These are phyloP conservation scores for Naso thynnoides DNA, from an alignment of 2,797 vertebrate genomes.

Conservation along the genomic window DNA sequence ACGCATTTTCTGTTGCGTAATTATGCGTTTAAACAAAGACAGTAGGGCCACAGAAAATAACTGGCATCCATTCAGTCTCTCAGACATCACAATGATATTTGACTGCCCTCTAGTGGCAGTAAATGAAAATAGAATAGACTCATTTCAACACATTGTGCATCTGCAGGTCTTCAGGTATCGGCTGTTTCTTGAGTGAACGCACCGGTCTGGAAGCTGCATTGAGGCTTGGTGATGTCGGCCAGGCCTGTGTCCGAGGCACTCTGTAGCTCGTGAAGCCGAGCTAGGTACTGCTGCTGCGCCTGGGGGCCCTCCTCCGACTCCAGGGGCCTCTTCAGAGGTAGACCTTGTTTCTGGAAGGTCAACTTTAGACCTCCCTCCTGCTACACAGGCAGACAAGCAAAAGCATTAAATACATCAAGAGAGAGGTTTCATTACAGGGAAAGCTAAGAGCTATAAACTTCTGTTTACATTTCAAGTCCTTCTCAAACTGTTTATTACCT, in stretches of 20 bases:
- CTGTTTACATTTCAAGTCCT: background rate
- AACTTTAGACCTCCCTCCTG: conserved; percentile 98
- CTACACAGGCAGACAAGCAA: conserved; percentile 71
- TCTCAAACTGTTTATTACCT: background rate
- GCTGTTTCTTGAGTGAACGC: conserved; percentile 32
- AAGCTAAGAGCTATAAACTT: conserved; percentile 14
- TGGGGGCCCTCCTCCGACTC: conserved; percentile 90
- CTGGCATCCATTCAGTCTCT: too few species aligned
- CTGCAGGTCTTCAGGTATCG: background rate
- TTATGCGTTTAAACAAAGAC: background rate
- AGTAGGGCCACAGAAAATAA: background rate
- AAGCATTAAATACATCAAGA: conserved; percentile 29
- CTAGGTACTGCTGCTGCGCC: conserved; percentile 96
- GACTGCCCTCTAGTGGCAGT: conserved; percentile 50
- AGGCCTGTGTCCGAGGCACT: conserved; percentile 93
- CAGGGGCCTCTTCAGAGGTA: conserved; percentile 92
- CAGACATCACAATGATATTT: background rate
- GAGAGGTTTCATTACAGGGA: background rate
- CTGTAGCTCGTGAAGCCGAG: conserved; percentile 94
- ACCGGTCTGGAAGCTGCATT: conserved; percentile 87
- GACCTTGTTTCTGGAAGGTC: conserved; percentile 98
- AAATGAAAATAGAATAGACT: background rate
- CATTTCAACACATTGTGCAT: background rate
- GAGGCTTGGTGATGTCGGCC: conserved; percentile 91
- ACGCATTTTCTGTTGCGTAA: too few species aligned